Percentiles rank a stretch among this genome's conserved stretches.
These are phyloP conservation scores for Melinaea marsaeus DNA, from an alignment of 2,888 invertebrate genomes.

Conservation along the genomic window DNA sequence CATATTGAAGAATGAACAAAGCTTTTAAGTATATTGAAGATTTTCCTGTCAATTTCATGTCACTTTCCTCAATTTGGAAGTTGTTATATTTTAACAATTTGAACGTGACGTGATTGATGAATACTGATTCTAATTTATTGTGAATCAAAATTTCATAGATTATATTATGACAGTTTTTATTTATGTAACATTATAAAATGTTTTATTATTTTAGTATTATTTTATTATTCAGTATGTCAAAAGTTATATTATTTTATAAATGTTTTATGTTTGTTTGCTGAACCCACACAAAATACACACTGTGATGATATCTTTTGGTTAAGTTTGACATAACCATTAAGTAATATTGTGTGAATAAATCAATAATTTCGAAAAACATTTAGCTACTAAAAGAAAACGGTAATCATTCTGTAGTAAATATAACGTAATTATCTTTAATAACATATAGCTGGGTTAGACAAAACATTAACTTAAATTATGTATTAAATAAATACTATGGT, in stretches of 20 bases:
- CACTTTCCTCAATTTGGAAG: slow-evolving; percentile 7
- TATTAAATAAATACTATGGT: slow-evolving; percentile 19
- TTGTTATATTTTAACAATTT: slow-evolving; percentile 6
- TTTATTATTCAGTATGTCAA: not conserved
- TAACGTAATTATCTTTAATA: too few species aligned
- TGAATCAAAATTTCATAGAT: not conserved
- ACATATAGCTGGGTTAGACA: too few species aligned
- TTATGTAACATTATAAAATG: not conserved
- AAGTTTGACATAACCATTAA: too few species aligned
- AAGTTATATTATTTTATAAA: too few species aligned
- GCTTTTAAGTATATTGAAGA: slow-evolving; percentile 19
- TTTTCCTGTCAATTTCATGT: slow-evolving; percentile 11
- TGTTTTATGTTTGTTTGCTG: too few species aligned
- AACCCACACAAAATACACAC: too few species aligned
- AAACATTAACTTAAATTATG: not conserved
- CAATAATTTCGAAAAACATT: too few species aligned
- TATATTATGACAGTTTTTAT: not conserved
- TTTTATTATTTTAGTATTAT: not conserved
- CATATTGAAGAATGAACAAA: slow-evolving; percentile 8
- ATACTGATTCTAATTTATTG: slow-evolving; percentile 1
- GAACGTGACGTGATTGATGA: slow-evolving; percentile 5
- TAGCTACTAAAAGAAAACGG: too few species aligned
- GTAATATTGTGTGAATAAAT: too few species aligned
- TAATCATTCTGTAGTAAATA: too few species aligned
- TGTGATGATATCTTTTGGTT: too few species aligned